Evolutionary conservation across 2,113 vertebrate species (phyloP), one percentile per base, ranked within the genome.

Genomic region (Xiphias gladius): DNA sequence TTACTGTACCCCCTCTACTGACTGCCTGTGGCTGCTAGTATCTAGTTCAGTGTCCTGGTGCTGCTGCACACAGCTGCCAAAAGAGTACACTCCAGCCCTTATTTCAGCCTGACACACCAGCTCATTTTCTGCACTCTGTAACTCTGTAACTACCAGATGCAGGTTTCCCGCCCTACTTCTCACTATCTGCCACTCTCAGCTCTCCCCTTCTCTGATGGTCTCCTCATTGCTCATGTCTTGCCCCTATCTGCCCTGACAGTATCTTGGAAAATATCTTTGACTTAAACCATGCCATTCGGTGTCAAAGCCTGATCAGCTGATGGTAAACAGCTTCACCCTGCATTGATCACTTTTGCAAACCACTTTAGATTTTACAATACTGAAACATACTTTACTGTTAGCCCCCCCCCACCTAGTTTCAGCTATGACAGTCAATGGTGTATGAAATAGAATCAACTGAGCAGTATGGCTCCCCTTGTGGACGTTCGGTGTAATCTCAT

Each of bases 1-100:
- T 71, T 48, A 54, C 73, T 69, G 78, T 58, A 62, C 80, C 78
- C 66, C 82, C 75, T 71, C 72, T 32, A 5, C 30, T 65, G 32
- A 48, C 76, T 76, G 80, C 86, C 76, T 78, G 64, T 64, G 68
- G 86, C 85, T 88, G 70, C 65, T 67, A 43, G 75, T 79, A 81
- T 88, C 83, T 82, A 35, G 86, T 88, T 86, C 67, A 76, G 28
- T 65, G 70, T 76, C 80, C 76, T 65, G 64, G 54, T 67, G 65
- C 54, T 61, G 78, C 24, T 77, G 75, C 74, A 52, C n/a, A 10
- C n/a, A 64, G 57, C 82, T 87, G 80, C 84, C 82, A 79, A 67
- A 54, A 50, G 65, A 86, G 43, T 50, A 55, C 41, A 80, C 28
- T 62, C 63, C 39, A 26, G 35, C 7, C 66, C 30, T 71, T 63